phyloP scores from a whole-genome alignment of 2,797 vertebrate genomes.

The Acanthiza pusilla region DNA sequence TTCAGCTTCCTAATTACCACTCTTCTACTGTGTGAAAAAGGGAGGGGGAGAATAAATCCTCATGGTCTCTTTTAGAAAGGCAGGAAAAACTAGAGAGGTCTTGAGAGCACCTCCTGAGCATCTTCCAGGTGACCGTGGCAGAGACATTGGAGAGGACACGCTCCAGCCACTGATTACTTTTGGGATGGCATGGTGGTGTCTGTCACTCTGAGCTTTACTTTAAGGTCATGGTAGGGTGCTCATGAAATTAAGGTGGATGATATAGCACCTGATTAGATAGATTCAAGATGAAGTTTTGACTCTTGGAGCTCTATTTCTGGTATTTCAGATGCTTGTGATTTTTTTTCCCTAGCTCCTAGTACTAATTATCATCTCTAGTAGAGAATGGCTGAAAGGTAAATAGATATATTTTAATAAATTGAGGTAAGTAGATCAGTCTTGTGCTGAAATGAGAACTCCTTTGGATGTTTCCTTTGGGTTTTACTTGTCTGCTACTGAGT shows the following conservation, averaged over 20 bases:
- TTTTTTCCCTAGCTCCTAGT: background rate
- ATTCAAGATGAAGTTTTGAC: background rate
- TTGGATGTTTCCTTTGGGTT: background rate
- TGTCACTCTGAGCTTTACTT: background rate
- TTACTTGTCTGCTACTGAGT: background rate
- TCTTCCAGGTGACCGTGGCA: background rate
- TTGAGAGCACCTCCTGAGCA: background rate
- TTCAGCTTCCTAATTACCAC: background rate
- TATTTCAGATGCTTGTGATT: background rate
- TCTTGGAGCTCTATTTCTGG: background rate
- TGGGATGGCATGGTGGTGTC: background rate
- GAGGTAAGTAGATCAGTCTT: background rate
- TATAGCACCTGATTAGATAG: background rate
- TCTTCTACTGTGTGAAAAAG: background rate
- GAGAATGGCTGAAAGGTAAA: background rate
- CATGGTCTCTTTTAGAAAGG: fast-evolving
- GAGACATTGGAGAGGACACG: background rate
- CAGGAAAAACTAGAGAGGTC: background rate
- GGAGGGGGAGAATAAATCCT: background rate
- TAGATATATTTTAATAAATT: background rate
- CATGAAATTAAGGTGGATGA: background rate
- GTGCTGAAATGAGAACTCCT: background rate
- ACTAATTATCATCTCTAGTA: background rate
- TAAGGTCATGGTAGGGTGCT: background rate
- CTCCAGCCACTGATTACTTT: background rate